These are phyloP conservation scores for Microctenopoma steveboyesi DNA, from an alignment of 2,797 vertebrate genomes.

Conservation along the genomic window DNA sequence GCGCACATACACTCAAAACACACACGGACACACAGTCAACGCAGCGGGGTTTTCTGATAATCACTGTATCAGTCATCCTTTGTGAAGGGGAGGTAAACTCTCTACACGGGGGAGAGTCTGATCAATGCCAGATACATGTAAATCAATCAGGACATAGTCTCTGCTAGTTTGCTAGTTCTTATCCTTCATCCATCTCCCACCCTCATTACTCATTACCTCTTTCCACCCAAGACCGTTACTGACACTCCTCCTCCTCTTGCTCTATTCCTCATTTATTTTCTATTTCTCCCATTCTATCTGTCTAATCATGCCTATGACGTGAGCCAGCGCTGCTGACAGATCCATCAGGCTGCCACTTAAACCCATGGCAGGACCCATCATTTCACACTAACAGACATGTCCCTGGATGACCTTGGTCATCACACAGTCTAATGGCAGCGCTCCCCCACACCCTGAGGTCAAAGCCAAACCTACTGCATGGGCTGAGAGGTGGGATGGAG, in stretches of 20 bases:
- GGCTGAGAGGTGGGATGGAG: slow-evolving; percentile 14
- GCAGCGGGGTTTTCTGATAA: slow-evolving; percentile 71
- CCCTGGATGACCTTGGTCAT: slow-evolving; percentile 78
- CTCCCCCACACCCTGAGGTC: slow-evolving; percentile 48
- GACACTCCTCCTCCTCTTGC: slow-evolving; percentile 38
- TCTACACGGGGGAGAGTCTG: slow-evolving; percentile 65
- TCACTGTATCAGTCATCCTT: slow-evolving; percentile 77
- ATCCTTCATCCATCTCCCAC: slow-evolving; percentile 60
- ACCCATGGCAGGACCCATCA: slow-evolving; percentile 60
- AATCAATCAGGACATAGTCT: slow-evolving; percentile 76
- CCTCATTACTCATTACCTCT: slow-evolving; percentile 46
- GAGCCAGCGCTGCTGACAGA: slow-evolving; percentile 60
- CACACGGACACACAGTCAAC: slow-evolving; percentile 31
- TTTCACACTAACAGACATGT: slow-evolving; percentile 65
- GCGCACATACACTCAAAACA: slow-evolving; percentile 10
- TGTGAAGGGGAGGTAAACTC: slow-evolving; percentile 68
- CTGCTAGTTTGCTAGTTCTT: slow-evolving; percentile 59
- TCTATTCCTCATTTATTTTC: slow-evolving; percentile 44
- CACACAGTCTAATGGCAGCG: slow-evolving; percentile 67
- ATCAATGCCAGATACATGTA: slow-evolving; percentile 81
- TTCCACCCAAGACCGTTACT: slow-evolving; percentile 50
- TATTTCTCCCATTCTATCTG: slow-evolving; percentile 51
- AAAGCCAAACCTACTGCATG: slow-evolving; percentile 45
- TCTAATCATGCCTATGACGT: slow-evolving; percentile 59
- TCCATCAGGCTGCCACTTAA: slow-evolving; percentile 74